Evolutionary conservation across 2,888 invertebrate genomes (phyloP).

Genomic region (Petrophora chlorosata): DNA sequence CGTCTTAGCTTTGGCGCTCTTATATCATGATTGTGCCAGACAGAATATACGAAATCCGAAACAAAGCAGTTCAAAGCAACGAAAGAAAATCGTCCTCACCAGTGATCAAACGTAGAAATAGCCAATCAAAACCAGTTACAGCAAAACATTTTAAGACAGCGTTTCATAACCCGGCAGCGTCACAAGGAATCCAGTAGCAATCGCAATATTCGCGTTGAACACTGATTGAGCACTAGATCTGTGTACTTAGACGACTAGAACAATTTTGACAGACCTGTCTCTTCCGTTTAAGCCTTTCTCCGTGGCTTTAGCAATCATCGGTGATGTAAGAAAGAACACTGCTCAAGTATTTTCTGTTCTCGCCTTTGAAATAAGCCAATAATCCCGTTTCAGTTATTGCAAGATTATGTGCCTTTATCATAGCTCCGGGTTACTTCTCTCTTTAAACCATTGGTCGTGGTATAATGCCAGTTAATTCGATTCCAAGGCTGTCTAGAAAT

Average conservation of each 20-base stretch:
- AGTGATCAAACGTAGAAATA: constrained; percentile 1
- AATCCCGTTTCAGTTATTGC: too few species aligned
- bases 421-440: neutral
- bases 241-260: constrained; percentile 5
- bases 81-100: constrained; percentile 1
- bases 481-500: constrained; percentile 29
- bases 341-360: too few species aligned
- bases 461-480: constrained; percentile 4
- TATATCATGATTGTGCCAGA: neutral
- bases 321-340: constrained; percentile 13
- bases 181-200: neutral
- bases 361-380: too few species aligned
- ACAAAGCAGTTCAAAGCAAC: neutral
- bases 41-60: neutral
- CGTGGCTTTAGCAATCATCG: constrained; percentile 1
- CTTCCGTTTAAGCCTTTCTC: constrained; percentile 8
- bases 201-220: constrained; percentile 1
- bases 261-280: constrained; percentile 4
- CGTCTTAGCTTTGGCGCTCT: neutral
- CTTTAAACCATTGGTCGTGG: neutral
- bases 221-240: constrained; percentile 3
- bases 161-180: constrained; percentile 2
- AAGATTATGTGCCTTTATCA: too few species aligned
- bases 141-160: neutral
- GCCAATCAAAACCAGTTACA: constrained; percentile 9